Base-by-base conservation (phyloP, 1,140 invertebrate species). In the Nymphalis io region DNA sequence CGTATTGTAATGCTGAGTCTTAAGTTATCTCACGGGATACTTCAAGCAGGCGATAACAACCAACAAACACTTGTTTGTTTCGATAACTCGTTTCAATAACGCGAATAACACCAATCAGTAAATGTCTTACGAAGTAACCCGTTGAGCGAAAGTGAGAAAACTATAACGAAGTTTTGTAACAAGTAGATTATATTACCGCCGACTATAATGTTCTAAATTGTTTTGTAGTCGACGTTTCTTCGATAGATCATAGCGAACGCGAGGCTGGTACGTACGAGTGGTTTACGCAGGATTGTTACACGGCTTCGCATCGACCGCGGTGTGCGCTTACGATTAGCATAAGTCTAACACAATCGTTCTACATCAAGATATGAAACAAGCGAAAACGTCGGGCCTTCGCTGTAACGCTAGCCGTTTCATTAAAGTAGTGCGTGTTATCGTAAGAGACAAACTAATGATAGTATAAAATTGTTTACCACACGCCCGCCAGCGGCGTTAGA, bases 391-490 rank as follows among this genome's bases (percentile, higher is more conserved):
- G 67, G 71, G 62, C 64, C 62, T 23, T 59, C 60, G 59, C 60
- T 33, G 65, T 40, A 55, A 51, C 39, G 58, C 63, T 39, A 51
- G 60, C 60, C 61, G 71, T 70, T 72, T 70, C 70, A 69, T 71
- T 73, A 68, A 60, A 64, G 70, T 73, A 73, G 70, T 75, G 76
- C 69, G 69, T 75, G 70, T 77, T 70, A 53, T 64, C 63, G 57
- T 87, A 87, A 87, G 85, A 75, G 72, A 87, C 82, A 87, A 88
- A 89, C 85, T 88, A 89, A 88, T 84, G 80, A 86, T 89, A 89
- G 84, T 85, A 83, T 85, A 85, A 85, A 89, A 88, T 91, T 90
- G 86, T 88, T 91, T 91, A 89, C 87, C 81, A 88, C 76, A 76
- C 85, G 83, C 80, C 81, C 78, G 74, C 65, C 75, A 76, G 62